Evolutionary conservation across 2,888 invertebrate species (phyloP).

Genomic region (Malthinus seriepunctatus): DNA sequence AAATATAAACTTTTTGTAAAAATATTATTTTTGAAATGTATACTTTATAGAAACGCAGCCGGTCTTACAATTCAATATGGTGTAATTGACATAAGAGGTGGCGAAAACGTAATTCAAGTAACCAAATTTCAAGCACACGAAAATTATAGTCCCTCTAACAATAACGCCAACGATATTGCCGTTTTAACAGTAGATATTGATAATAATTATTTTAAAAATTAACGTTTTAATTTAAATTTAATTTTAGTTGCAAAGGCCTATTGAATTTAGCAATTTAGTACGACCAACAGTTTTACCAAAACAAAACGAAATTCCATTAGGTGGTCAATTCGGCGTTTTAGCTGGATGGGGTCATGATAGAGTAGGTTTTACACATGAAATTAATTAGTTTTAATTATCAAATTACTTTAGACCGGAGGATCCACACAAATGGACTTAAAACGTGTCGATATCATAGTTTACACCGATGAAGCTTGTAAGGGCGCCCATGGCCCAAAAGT

Average conservation of each 20-base stretch:
- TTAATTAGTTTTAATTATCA: too few species aligned
- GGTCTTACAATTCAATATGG: constrained; percentile 22
- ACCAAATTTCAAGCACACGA: constrained; percentile 20
- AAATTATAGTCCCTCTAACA: constrained; percentile 18
- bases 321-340: constrained; percentile 28
- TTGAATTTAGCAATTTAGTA: too few species aligned
- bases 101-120: constrained; percentile 25
- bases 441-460: constrained; percentile 49
- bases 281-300: constrained; percentile 28
- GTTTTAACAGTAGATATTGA: constrained; percentile 35
- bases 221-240: background rate
- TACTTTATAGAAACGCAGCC: background rate
- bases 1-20: too few species aligned
- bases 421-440: constrained; percentile 46
- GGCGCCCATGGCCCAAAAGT: background rate
- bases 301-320: constrained; percentile 30
- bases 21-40: background rate
- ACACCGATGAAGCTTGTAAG: constrained; percentile 38
- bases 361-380: constrained; percentile 34
- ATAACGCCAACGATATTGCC: constrained; percentile 35
- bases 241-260: constrained; percentile 34
- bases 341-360: constrained; percentile 41
- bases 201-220: too few species aligned
- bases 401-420: constrained; percentile 38
- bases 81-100: constrained; percentile 17